A percentile compares a stretch with the other conserved stretches of the same genome.
Evolutionary conservation across 2,113 vertebrate genomes (phyloP).

Genomic region (Plecotus auritus): DNA sequence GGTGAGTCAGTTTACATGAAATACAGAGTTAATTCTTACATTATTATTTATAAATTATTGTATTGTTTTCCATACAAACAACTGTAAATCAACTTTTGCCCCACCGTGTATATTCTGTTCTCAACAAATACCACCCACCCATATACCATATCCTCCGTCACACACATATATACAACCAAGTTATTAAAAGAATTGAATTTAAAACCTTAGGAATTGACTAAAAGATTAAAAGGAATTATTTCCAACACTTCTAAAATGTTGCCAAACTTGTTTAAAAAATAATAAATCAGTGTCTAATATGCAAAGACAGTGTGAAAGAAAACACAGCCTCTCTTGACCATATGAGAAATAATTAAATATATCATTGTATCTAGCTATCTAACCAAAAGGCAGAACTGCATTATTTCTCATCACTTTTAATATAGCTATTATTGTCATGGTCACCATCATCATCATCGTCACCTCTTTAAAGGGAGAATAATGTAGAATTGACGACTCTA

Average conservation of each 20-base stretch:
- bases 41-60: neutral
- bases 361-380: neutral
- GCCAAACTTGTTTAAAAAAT: constrained; percentile 1
- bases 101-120: neutral
- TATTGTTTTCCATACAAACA: neutral
- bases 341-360: neutral
- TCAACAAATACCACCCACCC: neutral
- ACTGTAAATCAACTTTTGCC: neutral
- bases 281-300: constrained; percentile 2
- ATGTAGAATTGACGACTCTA: neutral
- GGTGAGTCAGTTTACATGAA: neutral
- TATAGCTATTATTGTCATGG: neutral
- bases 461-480: neutral
- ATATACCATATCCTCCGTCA: neutral
- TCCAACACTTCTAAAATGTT: neutral
- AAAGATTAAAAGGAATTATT: neutral
- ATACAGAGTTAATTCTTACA: neutral
- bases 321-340: neutral
- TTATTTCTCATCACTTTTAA: neutral
- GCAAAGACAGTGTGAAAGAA: neutral
- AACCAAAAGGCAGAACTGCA: neutral
- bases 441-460: neutral
- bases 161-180: neutral
- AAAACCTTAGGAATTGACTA: neutral
- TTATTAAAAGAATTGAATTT: neutral